phyloP scores from a whole-genome alignment of 1,140 invertebrate species.

The Drosophila teissieri region DNA sequence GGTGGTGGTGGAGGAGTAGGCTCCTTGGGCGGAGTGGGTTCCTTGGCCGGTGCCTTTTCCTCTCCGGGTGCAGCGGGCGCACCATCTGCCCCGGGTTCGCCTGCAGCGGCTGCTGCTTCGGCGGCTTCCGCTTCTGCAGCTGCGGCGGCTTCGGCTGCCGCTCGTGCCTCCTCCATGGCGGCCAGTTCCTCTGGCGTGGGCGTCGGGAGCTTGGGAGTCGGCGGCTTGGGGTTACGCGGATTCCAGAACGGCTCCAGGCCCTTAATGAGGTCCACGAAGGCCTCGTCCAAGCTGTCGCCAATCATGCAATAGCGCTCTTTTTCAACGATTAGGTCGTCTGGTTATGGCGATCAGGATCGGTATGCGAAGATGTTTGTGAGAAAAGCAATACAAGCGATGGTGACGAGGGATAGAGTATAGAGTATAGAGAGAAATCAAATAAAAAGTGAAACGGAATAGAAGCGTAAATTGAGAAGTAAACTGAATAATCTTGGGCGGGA shows the following conservation, averaged over 20 bases:
- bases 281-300: conserved; percentile 98
- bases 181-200: conserved; percentile 79
- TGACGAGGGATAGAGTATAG: conserved; percentile 28
- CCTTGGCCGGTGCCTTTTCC: conserved; percentile 73
- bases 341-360: conserved; percentile 14
- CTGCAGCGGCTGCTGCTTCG: conserved; percentile 64
- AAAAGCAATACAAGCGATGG: conserved; percentile 61
- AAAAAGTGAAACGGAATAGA: conserved; percentile 53
- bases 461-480: conserved; percentile 55
- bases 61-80: conserved; percentile 84
- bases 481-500: conserved; percentile 15
- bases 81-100: conserved; percentile 58
- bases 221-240: conserved; percentile 80
- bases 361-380: conserved; percentile 46
- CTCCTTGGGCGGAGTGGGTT: conserved; percentile 74
- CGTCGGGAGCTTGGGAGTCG: conserved; percentile 82
- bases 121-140: conserved; percentile 71
- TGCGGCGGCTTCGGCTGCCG: conserved; percentile 70
- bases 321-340: conserved; percentile 99
- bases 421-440: conserved; percentile 52
- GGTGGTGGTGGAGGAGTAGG: conserved; percentile 84
- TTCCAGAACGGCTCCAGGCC: conserved; percentile 86
- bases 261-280: conserved; percentile 97
- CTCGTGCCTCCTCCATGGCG: conserved; percentile 72
- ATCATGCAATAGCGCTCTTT: conserved; percentile 99